Base-by-base conservation (phyloP, 2,888 invertebrate species). In the Zele albiditarsus region DNA sequence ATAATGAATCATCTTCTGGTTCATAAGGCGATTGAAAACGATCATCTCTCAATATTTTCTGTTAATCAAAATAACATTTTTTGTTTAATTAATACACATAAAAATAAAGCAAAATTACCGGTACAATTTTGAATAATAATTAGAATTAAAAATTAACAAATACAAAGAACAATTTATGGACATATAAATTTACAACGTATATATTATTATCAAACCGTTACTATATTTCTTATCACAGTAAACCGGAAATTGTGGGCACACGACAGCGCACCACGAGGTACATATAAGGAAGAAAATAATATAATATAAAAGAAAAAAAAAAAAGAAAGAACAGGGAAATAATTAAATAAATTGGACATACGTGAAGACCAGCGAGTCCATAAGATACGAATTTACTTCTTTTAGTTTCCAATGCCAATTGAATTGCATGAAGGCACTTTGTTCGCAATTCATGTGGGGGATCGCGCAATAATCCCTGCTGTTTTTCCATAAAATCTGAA, bases 21-120 rank as follows among this genome's bases (percentile, higher is more conserved):
- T 97, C 97, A 80, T 95, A 93, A 28, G 96, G 95, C 23, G 96
- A 94, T 87, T 97, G 97, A 87, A 98, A 97, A 74, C 97, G 92
- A 87, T 97, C 97, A 90, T 98, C 98, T 80, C 96, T 93, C 31
- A 98, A 92, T 83, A 98, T 93, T 92, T 95, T 95, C 97, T 97
- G 88, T 0, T 84, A 84, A 79, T 67, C 6, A 16, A n/a, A n/a
- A n/a, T n/a, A n/a, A n/a, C 23, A 68, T 69, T 27, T 65, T 66
- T 23, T 65, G 28, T n/a, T n/a, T n/a, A 46, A 31, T 31, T 31
- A n/a, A n/a, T n/a, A n/a, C n/a, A n/a, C n/a, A n/a, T n/a, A n/a
- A n/a, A n/a, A n/a, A n/a, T n/a, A n/a, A n/a, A n/a, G n/a, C n/a
- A n/a, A n/a, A n/a, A n/a, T n/a, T n/a, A n/a, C n/a, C n/a, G n/a